Base-by-base conservation (phyloP, 64 coral and sea anemone genomes). In the Montipora sp. region DNA sequence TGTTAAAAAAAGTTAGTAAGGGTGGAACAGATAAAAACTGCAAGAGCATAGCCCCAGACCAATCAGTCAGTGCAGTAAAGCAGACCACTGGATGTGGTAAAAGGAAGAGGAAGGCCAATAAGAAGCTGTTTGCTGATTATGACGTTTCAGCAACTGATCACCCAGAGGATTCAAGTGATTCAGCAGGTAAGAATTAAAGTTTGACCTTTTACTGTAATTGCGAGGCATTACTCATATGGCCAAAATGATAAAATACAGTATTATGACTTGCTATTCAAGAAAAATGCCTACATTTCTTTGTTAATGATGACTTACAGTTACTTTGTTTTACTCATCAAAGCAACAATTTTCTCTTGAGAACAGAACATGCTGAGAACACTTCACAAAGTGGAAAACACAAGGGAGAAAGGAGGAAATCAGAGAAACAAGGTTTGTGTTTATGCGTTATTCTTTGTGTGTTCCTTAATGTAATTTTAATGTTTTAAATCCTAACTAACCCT, bases 1-100 rank as follows among this genome's bases (percentile, higher is more conserved):
- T 77, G 27, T 77, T 89, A 22, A 19, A 89, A 18, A 74, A 89
- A 65, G 87, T 58, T 60, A 89, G 87, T 66, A 78, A 89, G 48
- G 75, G 87, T 58, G 75, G 78, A 48, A 75, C 87, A 78, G 57
- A 89, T n/a, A 89, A 77, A 89, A 89, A 89, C 50, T 89, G 87
- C 75, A 89, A 89, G 47, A 78, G 46, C 47, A 78, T 78, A 51
- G n/a, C 87, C 53, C 75, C 75, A 76, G 51, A 89, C 10, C 72
- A 77, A 89, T 79, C 77, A 89, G 2, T 71, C 57, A 90, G 21
- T 80, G 59, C 7, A 47, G 27, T 20, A 90, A 90, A n/a, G 68
- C 74, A 73, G 75, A 60, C 13, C 23, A 77, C 10, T 46, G 58
- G 72, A 65, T 16, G 51, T 11, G 7, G 5, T 18, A 89, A 89